These are phyloP conservation scores for Vulpes vulpes DNA, from an alignment of 2,113 vertebrate genomes.

Conservation along the genomic window DNA sequence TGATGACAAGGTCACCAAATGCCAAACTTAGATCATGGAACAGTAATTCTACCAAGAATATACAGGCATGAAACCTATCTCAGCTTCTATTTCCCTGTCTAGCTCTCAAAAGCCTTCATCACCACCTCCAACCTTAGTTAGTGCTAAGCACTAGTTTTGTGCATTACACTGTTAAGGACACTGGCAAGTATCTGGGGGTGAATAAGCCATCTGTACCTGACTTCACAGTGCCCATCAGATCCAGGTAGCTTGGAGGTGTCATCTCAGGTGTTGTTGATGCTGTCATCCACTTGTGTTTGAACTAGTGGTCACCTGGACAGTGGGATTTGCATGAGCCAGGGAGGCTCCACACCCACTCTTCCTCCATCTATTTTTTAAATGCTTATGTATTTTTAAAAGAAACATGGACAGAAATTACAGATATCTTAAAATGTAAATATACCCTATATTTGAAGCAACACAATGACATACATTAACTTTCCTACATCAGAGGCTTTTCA, in stretches of 20 bases:
- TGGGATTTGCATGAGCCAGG: not conserved
- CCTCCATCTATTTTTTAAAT: not conserved
- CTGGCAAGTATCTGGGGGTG: not conserved
- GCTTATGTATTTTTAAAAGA: not conserved
- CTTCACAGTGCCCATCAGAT: not conserved
- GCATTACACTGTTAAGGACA: not conserved
- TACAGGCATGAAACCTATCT: constrained; percentile 54
- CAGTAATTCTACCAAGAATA: constrained; percentile 69
- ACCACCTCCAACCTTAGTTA: not conserved
- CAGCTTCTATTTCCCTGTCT: constrained; percentile 41
- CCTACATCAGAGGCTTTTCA: not conserved
- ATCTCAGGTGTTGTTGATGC: not conserved
- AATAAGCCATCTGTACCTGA: not conserved
- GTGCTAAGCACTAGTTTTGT: not conserved
- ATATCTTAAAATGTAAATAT: not conserved
- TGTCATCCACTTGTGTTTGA: not conserved
- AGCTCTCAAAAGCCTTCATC: not conserved
- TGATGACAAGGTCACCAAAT: constrained; percentile 80
- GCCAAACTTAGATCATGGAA: constrained; percentile 77
- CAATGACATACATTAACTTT: not conserved
- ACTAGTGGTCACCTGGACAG: not conserved
- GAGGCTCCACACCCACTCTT: not conserved
- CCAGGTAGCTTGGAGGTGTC: not conserved
- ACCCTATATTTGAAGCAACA: not conserved
- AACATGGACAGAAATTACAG: not conserved